A percentile compares a stretch with the other conserved stretches of the same genome.
Conservation (phyloP, 2,113 vertebrate species). For the Oxyruncus cristatus region DNA sequence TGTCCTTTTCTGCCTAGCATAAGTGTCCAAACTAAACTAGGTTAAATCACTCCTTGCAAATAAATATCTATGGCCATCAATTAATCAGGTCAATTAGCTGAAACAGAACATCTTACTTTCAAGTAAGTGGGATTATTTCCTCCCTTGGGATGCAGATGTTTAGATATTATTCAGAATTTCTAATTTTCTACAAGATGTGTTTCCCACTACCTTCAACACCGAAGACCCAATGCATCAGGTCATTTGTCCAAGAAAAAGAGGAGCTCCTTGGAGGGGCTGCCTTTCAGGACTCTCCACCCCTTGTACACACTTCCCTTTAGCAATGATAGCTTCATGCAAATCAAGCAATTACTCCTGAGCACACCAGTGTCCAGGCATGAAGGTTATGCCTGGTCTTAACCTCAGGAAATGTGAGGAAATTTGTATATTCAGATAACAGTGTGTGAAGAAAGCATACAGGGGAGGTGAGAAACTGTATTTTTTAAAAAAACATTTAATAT, state of each 20-base stretch:
- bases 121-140: background rate
- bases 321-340: background rate
- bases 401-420: background rate
- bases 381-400: background rate
- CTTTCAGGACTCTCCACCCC: background rate
- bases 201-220: background rate
- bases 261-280: background rate
- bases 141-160: background rate
- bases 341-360: background rate
- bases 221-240: background rate
- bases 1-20: background rate
- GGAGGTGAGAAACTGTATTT: background rate
- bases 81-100: background rate
- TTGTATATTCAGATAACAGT: background rate
- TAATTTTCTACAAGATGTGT: fast-evolving
- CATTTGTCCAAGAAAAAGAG: background rate
- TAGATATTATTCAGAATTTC: background rate
- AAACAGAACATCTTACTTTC: background rate
- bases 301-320: background rate
- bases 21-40: background rate
- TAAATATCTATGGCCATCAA: background rate
- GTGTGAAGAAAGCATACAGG: background rate
- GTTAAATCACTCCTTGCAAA: background rate
- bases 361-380: fast-evolving
- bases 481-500: background rate